These are phyloP conservation scores for Acanthochromis polyacanthus DNA, from an alignment of 2,113 vertebrate species.

Conservation along the genomic window DNA sequence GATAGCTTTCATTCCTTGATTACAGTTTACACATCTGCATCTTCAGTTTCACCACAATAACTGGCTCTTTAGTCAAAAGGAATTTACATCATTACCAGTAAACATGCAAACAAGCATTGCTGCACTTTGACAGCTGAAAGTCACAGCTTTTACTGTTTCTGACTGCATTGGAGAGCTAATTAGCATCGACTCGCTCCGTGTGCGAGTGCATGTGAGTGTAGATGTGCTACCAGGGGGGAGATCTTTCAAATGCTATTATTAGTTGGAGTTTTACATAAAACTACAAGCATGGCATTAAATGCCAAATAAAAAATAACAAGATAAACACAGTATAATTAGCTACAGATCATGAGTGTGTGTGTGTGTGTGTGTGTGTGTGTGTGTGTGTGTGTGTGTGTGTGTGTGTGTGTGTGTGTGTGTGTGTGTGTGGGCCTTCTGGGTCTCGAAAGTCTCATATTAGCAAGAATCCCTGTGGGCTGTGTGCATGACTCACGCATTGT, in stretches of 20 bases:
- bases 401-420: background rate
- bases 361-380: too few relatives aligned
- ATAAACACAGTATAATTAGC: slow-evolving; percentile 1
- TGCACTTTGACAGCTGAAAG: too few relatives aligned
- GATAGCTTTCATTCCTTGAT: too few relatives aligned
- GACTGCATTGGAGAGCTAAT: too few relatives aligned
- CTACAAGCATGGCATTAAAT: background rate
- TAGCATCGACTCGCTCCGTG: too few relatives aligned
- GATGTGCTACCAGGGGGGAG: background rate
- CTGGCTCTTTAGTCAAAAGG: too few relatives aligned
- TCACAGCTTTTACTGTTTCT: too few relatives aligned
- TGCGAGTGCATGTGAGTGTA: too few relatives aligned
- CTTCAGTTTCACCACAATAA: too few relatives aligned
- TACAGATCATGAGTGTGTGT: background rate
- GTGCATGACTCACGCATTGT: slow-evolving; percentile 57
- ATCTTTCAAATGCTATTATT: background rate
- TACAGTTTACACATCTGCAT: too few relatives aligned
- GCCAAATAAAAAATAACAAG: slow-evolving; percentile 5
- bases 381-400: background rate
- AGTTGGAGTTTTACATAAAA: slow-evolving; percentile 1
- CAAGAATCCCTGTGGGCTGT: slow-evolving; percentile 44
- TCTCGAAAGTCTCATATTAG: slow-evolving; percentile 48
- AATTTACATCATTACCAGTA: too few relatives aligned
- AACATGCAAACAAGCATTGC: too few relatives aligned
- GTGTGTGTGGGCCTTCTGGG: slow-evolving; percentile 15